These are phyloP conservation scores for Standfussiana lucernea DNA, from an alignment of 2,888 invertebrate genomes.

Conservation along the genomic window DNA sequence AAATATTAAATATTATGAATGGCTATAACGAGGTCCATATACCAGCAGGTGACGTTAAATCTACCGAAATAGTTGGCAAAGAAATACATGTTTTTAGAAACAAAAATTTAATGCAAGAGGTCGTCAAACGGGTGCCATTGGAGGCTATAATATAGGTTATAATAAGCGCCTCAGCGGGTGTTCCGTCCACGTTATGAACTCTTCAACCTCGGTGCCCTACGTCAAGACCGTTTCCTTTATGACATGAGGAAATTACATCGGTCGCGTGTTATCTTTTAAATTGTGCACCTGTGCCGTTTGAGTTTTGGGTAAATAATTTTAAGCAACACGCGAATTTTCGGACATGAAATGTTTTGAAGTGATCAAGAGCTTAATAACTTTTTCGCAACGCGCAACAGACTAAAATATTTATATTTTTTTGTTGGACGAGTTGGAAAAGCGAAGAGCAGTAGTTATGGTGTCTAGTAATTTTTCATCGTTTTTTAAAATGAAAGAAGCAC, in stretches of 20 bases:
- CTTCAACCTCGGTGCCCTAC: constrained; percentile 80
- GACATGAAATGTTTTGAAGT: constrained; percentile 29
- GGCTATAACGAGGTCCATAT: constrained; percentile 30
- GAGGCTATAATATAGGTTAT: constrained; percentile 64
- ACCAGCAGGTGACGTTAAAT: constrained; percentile 52
- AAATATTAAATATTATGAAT: constrained; percentile 39
- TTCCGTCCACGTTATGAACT: constrained; percentile 77
- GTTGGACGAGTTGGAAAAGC: background rate
- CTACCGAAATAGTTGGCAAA: constrained; percentile 53
- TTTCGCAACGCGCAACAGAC: background rate
- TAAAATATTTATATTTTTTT: background rate
- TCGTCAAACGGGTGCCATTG: constrained; percentile 72
- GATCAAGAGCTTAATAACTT: constrained; percentile 13
- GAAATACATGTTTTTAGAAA: constrained; percentile 55
- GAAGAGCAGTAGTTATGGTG: background rate
- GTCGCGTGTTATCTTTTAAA: constrained; percentile 76
- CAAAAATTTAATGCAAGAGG: constrained; percentile 61
- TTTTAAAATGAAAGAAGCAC: constrained; percentile 46
- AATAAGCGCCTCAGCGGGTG: constrained; percentile 76
- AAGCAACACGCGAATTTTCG: constrained; percentile 31
- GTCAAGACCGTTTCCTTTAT: constrained; percentile 79
- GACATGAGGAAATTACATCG: constrained; percentile 74
- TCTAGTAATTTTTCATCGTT: constrained; percentile 28
- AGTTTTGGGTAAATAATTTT: constrained; percentile 57
- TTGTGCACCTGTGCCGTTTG: constrained; percentile 72